Evolutionary conservation across 2,888 invertebrate genomes (phyloP).

Genomic region (Lasioglossum vierecki): DNA sequence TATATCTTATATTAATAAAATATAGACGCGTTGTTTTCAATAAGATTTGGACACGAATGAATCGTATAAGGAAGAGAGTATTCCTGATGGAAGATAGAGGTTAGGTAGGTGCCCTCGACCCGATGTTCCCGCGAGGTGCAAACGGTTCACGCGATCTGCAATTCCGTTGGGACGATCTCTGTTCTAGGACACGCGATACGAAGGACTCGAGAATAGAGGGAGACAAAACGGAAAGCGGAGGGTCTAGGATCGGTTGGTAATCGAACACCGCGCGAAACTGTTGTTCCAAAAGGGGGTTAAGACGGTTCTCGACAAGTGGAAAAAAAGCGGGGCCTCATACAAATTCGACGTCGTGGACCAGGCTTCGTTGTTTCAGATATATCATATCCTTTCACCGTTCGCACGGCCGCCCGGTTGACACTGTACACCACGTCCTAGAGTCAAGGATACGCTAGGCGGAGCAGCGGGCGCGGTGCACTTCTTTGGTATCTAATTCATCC

Average conservation of each 20-base stretch:
- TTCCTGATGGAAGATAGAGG: neutral
- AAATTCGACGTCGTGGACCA: slow-evolving; percentile 1
- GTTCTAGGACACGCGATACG: slow-evolving; percentile 55
- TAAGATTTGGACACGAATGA: too few relatives aligned
- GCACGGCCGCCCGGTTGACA: slow-evolving; percentile 52
- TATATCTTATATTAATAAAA: too few relatives aligned
- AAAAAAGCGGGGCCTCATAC: neutral
- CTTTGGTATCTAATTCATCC: slow-evolving; percentile 61
- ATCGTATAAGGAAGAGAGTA: too few relatives aligned
- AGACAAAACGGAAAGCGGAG: slow-evolving; percentile 38
- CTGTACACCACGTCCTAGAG: slow-evolving; percentile 54
- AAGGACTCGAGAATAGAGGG: neutral
- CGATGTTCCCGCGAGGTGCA: slow-evolving; percentile 30
- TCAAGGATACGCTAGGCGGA: slow-evolving; percentile 56
- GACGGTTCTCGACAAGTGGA: neutral
- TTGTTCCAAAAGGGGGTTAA: slow-evolving; percentile 12
- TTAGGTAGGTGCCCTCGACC: neutral
- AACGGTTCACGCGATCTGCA: slow-evolving; percentile 30
- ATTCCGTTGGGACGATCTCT: neutral
- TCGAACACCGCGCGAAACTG: slow-evolving; percentile 66
- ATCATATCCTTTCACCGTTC: slow-evolving; percentile 45
- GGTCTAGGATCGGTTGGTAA: slow-evolving; percentile 57
- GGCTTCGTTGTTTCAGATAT: neutral
- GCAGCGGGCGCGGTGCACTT: slow-evolving; percentile 47
- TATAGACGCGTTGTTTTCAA: too few relatives aligned